Percentiles rank a stretch among this genome's conserved stretches.
These are phyloP conservation scores for Temnothorax curvispinosus DNA, from an alignment of 1,140 invertebrate species.

Conservation along the genomic window DNA sequence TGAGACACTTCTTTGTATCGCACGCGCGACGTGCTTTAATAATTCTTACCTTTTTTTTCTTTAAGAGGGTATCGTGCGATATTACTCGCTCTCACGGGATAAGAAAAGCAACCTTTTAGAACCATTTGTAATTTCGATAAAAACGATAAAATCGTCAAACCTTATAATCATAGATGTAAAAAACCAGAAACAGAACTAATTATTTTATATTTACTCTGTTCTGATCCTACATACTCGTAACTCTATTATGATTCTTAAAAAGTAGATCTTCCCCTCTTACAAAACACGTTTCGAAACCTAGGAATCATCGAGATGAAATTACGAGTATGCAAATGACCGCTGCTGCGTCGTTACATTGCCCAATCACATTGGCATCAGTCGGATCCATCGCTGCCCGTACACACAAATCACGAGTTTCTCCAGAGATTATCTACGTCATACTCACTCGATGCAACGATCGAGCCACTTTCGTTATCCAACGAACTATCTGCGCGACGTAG, in stretches of 20 bases:
- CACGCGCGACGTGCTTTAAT: background rate
- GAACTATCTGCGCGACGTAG: constrained; percentile 23
- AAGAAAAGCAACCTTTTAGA: background rate
- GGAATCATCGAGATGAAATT: constrained; percentile 8
- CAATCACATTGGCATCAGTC: constrained; percentile 25
- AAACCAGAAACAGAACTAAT: background rate
- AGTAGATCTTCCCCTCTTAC: background rate
- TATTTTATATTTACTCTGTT: constrained; percentile 2
- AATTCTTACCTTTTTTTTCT: constrained; percentile 38
- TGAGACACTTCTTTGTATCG: background rate
- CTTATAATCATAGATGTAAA: background rate
- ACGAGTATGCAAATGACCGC: constrained; percentile 23
- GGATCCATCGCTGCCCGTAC: constrained; percentile 26
- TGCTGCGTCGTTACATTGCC: background rate
- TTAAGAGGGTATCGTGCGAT: background rate
- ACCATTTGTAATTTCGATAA: background rate
- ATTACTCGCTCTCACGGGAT: constrained; percentile 16
- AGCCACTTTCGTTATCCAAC: constrained; percentile 41
- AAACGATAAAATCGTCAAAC: background rate
- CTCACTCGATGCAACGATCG: constrained; percentile 30
- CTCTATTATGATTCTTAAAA: background rate
- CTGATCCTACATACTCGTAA: background rate
- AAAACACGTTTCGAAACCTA: background rate
- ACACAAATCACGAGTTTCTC: constrained; percentile 49
- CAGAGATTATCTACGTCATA: constrained; percentile 20